Evolutionary conservation across 2,113 vertebrate genomes (phyloP).

Genomic region (Urocolius indicus): DNA sequence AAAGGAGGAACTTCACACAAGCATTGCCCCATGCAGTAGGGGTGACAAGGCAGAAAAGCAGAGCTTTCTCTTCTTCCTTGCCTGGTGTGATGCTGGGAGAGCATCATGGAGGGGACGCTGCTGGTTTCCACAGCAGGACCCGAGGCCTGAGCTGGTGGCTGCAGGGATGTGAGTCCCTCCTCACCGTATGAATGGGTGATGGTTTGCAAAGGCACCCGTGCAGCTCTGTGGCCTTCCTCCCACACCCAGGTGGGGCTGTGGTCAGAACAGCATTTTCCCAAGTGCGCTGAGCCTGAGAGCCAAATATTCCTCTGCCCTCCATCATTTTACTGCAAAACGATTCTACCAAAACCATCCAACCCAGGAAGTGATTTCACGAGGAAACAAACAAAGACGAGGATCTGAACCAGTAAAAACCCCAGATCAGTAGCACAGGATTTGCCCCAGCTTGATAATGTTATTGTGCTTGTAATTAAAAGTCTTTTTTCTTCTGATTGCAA

Average conservation of each 20-base stretch:
- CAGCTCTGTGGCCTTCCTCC: neutral
- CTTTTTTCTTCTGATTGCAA: neutral
- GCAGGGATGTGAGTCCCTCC: neutral
- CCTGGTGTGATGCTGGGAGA: neutral
- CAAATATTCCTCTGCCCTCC: neutral
- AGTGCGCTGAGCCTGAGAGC: neutral
- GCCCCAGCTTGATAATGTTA: neutral
- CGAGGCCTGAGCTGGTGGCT: neutral
- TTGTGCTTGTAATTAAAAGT: constrained; percentile 3
- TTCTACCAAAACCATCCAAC: neutral
- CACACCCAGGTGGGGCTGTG: rapidly evolving
- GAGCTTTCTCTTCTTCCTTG: neutral
- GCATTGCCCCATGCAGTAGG: neutral
- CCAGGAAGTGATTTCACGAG: neutral
- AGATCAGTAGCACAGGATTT: neutral
- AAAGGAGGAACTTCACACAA: neutral
- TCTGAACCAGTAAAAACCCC: neutral
- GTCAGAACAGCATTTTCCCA: neutral
- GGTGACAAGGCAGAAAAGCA: neutral
- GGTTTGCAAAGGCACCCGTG: neutral
- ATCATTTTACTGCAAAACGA: neutral
- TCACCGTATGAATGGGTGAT: rapidly evolving
- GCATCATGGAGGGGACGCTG: neutral
- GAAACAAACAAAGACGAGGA: neutral
- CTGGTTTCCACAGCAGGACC: neutral